A percentile compares a stretch with the other conserved stretches of the same genome.
Evolutionary conservation across 2,797 vertebrate species (phyloP).

Genomic region (Cetoscarus ocellatus): DNA sequence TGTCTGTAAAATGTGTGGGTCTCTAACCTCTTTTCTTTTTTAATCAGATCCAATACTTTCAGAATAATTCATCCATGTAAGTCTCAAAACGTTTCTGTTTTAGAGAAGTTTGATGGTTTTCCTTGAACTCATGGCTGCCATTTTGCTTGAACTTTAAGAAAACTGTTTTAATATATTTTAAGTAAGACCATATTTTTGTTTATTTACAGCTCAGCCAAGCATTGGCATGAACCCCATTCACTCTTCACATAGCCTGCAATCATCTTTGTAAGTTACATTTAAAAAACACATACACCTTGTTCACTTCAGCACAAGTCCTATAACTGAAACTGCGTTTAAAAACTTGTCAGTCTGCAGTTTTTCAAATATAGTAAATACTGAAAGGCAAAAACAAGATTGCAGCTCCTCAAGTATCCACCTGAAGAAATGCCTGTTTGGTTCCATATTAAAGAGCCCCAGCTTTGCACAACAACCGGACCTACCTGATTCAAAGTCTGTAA

Average conservation of each 20-base stretch:
- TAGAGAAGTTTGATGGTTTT: too few relatives aligned
- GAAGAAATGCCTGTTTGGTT: too few relatives aligned
- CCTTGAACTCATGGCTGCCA: not conserved
- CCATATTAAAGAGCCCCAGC: too few relatives aligned
- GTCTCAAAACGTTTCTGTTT: not conserved
- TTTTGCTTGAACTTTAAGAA: not conserved
- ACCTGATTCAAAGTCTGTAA: too few relatives aligned
- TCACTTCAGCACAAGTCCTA: not conserved
- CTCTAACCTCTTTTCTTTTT: not conserved
- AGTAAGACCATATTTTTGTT: slow-evolving; percentile 1
- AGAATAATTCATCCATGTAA: slow-evolving; percentile 50
- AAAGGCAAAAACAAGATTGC: too few relatives aligned
- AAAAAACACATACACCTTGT: not conserved
- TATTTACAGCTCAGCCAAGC: slow-evolving; percentile 35
- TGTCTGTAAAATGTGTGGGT: too few relatives aligned
- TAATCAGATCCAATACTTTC: slow-evolving; percentile 49
- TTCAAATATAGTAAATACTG: too few relatives aligned
- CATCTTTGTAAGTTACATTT: slow-evolving; percentile 58
- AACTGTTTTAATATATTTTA: not conserved
- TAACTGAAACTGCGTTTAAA: too few relatives aligned
- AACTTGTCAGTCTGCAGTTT: too few relatives aligned
- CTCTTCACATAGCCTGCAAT: slow-evolving; percentile 17
- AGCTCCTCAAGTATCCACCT: too few relatives aligned
- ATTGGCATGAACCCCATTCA: slow-evolving; percentile 2
- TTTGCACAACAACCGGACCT: too few relatives aligned